A percentile compares a stretch with the other conserved stretches of the same genome.
These are phyloP conservation scores for Chalcosyrphus nemorum DNA, from an alignment of 2,888 invertebrate species.

Conservation along the genomic window DNA sequence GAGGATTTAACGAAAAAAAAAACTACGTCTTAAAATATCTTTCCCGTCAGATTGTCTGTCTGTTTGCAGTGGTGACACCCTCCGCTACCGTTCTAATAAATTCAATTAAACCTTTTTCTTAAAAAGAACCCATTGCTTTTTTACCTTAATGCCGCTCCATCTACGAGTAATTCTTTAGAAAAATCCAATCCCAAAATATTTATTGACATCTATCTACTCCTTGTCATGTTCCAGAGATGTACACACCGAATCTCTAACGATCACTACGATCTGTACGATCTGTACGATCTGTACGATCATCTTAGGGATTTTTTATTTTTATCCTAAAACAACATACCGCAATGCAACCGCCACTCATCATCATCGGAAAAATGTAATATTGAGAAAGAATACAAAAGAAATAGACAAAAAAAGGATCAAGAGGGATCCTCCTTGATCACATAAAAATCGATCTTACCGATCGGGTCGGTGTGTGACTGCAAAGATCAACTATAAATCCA, in stretches of 20 bases:
- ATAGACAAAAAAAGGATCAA: conserved; percentile 49
- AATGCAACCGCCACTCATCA: conserved; percentile 56
- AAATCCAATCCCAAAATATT: conserved; percentile 62
- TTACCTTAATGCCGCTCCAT: conserved; percentile 29
- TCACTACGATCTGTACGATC: no score
- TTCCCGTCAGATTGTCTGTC: conserved; percentile 57
- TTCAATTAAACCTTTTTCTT: conserved; percentile 65
- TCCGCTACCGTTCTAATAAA: conserved; percentile 67
- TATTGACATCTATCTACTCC: conserved; percentile 73
- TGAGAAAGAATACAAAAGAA: conserved; percentile 25
- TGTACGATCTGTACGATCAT: no score
- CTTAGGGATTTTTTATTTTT: conserved; percentile 18
- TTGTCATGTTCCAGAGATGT: conserved; percentile 60
- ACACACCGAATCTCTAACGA: neutral
- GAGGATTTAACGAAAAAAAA: neutral
- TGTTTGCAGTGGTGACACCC: conserved; percentile 61
- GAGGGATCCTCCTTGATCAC: conserved; percentile 35
- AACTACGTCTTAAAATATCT: conserved; percentile 15
- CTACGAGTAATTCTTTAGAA: conserved; percentile 43
- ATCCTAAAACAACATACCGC: conserved; percentile 72
- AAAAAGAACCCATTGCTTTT: conserved; percentile 31
- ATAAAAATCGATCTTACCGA: conserved; percentile 32
- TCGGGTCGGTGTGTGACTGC: conserved; percentile 42
- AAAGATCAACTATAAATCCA: conserved; percentile 69
- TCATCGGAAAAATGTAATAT: conserved; percentile 39